A percentile compares a stretch with the other conserved stretches of the same genome.
Conservation (phyloP, 2,797 vertebrate species). For the Coregonus ussuriensis region DNA sequence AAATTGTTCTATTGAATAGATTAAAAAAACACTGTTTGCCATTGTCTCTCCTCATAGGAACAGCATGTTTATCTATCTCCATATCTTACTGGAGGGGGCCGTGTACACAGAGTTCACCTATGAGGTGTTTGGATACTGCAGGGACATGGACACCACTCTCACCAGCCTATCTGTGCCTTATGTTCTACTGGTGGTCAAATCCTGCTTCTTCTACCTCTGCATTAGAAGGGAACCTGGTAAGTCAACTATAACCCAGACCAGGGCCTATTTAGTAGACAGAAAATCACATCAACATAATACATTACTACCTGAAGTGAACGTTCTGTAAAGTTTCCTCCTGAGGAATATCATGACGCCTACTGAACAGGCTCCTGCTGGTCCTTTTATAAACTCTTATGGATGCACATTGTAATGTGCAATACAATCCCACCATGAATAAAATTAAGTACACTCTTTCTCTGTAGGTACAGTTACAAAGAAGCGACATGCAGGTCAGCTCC, state of each 20-base stretch:
- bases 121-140: constrained; percentile 87
- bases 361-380: neutral
- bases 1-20: neutral
- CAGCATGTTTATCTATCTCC: constrained; percentile 82
- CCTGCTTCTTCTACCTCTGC: constrained; percentile 84
- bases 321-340: too few relatives aligned
- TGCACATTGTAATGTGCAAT: neutral
- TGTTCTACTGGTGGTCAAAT: constrained; percentile 79
- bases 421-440: neutral
- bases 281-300: neutral
- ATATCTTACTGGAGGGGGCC: constrained; percentile 80
- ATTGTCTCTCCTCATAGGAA: constrained; percentile 73
- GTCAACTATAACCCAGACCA: constrained; percentile 14
- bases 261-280: neutral
- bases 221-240: constrained; percentile 86
- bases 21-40: neutral
- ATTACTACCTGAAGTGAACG: too few relatives aligned
- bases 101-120: constrained; percentile 89
- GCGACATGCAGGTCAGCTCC: constrained; percentile 71
- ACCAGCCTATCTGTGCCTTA: constrained; percentile 84
- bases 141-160: constrained; percentile 82
- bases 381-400: neutral
- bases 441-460: constrained; percentile 2
- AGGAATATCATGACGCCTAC: neutral
- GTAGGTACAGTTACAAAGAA: constrained; percentile 84